Base-by-base conservation (phyloP, 2,797 vertebrate genomes). In the Gobionotothen gibberifrons region DNA sequence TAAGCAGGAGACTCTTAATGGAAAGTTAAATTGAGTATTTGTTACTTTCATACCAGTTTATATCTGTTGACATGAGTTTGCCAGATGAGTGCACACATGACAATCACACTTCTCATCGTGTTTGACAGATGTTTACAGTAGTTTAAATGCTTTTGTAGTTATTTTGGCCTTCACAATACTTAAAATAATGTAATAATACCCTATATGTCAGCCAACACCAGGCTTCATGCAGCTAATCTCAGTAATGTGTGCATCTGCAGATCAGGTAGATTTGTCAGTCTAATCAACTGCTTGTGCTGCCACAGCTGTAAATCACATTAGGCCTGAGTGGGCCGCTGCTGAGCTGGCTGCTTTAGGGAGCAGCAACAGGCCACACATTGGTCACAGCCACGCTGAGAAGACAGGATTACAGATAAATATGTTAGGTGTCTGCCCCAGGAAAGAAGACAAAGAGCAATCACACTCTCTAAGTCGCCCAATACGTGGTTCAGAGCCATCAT, bases 371-470 rank as follows among this genome's bases (percentile, higher is more conserved):
- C 88, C 89, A 79, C 81, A 48, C 85, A 89, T 91, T 89, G 92
- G 93, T 92, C 92, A 93, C 91, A 78, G 92, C 79, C 77, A 88
- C 32, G 84, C 88, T 78, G 77, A 3, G 67, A 61, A 84, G 88
- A 92, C 87, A 90, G 76, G 90, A 93, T 94, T 93, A 91, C 84
- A 87, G 88, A 93, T 92, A 91, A 93, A 91, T 89, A 90, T 88
- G 89, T 90, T 87, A 89, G 90, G 87, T 89, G 89, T 90, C 89
- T 77, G 91, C 90, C 90, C 81, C 76, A 49, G 85, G 85, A 84
- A 79, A 85, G 76, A 85, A 80, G 90, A 88, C 84, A 85, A 90
- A 83, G 87, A 85, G 86, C 83, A 87, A 90, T 87, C 82, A 61
- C 76, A 75, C 76, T 82, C 79, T 72, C 70, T 81, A 79, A 63